Base-by-base conservation (phyloP, 2,888 invertebrate species). In the Mellilla xanthometata region DNA sequence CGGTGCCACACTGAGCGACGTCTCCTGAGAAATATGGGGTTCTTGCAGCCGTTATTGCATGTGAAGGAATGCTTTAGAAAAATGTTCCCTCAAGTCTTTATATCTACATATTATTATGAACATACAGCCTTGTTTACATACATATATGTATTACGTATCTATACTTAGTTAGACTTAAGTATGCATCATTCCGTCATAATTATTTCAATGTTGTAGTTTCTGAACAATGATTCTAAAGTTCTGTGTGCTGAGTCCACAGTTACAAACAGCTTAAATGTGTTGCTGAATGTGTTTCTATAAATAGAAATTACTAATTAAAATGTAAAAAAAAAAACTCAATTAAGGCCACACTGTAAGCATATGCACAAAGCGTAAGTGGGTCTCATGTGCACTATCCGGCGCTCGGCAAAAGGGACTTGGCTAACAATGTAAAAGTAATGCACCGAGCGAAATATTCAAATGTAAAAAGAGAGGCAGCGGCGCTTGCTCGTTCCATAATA, bases 401-500 rank as follows among this genome's bases (percentile, higher is more conserved):
- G 59, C 62, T 58, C 44, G 54, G 56, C 60, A 60, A 68, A n/a
- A 65, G 23, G 27, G 60, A 68, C 53, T 72, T 68, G 58, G 60
- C 64, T 73, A 75, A 81, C 70, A 73, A 72, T 72, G 67, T 76
- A 72, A 76, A 77, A 72, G 72, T 73, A 76, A 76, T 77, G 73
- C 61, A 74, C 60, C 60, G 52, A 71, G 66, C 70, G 61, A 77
- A 81, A 81, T 79, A 81, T 81, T 76, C 72, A 75, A 76, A 80
- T 82, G 73, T 75, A 73, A 82, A 81, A 81, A 76, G 68, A 70
- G 76, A 68, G 72, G 72, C 71, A 66, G 73, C 65, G 60, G 52
- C 63, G 62, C 58, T 60, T 79, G 80, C 80, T 76, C 77, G 84
- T 80, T 80, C 41, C 78, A 81, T 86, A 84, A 87, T 86, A 80